Percentiles rank a stretch among this genome's conserved stretches.
These are phyloP conservation scores for Stegodyphus dumicola DNA, from an alignment of 1,140 invertebrate genomes.

Conservation along the genomic window DNA sequence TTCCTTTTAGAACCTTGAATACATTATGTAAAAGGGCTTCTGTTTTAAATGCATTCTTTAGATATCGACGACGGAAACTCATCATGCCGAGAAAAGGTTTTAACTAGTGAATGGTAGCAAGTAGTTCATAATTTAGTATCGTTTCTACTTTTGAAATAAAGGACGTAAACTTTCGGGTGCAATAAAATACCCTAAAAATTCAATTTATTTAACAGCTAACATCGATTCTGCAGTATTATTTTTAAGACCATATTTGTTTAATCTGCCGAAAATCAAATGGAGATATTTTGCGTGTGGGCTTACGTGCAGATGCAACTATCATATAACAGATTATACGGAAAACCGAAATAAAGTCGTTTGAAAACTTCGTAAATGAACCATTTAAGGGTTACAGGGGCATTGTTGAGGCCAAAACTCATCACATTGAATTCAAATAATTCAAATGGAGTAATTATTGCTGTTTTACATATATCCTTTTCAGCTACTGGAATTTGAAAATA, in stretches of 20 bases:
- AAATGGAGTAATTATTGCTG: conserved; percentile 5
- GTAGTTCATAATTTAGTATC: conserved; percentile 64
- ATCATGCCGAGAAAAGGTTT: conserved; percentile 66
- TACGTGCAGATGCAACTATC: conserved; percentile 67
- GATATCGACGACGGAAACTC: conserved; percentile 68
- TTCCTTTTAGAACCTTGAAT: neutral
- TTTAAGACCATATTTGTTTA: conserved; percentile 12
- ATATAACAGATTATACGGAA: conserved; percentile 67
- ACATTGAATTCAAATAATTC: conserved; percentile 4
- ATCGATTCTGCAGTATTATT: conserved; percentile 63
- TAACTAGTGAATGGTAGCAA: conserved; percentile 65
- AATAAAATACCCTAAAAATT: conserved; percentile 26
- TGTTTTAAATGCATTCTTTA: conserved; percentile 63
- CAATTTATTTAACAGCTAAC: conserved; percentile 14
- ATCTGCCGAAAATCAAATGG: neutral
- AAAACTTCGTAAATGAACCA: conserved; percentile 63
- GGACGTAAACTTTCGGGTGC: conserved; percentile 22
- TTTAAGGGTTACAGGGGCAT: conserved; percentile 70
- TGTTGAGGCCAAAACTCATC: conserved; percentile 63
- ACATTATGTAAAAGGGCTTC: conserved; percentile 50
- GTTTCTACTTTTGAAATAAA: conserved; percentile 1
- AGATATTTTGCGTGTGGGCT: conserved; percentile 67
- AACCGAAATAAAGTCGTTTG: conserved; percentile 61
- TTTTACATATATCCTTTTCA: conserved; percentile 65
- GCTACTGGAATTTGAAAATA: conserved; percentile 63